phyloP scores from a whole-genome alignment of 2,888 invertebrate species.

The Dynastes tityus region DNA sequence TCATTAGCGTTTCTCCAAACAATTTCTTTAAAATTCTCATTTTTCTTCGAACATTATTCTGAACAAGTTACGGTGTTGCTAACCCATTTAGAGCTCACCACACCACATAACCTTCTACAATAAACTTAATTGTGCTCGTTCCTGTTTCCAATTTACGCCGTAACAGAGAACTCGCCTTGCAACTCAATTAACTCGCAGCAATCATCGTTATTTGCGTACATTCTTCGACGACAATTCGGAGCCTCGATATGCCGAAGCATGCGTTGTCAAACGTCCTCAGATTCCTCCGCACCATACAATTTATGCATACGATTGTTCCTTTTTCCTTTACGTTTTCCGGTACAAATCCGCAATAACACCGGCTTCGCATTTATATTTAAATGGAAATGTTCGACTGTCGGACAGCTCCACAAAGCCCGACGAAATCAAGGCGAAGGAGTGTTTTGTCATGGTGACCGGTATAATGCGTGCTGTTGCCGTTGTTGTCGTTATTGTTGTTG shows the following conservation, averaged over 20 bases:
- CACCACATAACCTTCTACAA: not conserved
- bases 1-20: not conserved
- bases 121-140: constrained; percentile 28
- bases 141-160: constrained; percentile 42
- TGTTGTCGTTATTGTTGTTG: not conserved
- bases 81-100: too few species aligned
- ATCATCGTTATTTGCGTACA: constrained; percentile 31
- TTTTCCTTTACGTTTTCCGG: constrained; percentile 7
- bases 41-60: too few species aligned
- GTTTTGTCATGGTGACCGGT: constrained; percentile 15
- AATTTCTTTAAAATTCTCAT: too few species aligned
- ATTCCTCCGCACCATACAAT: not conserved
- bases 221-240: constrained; percentile 2
- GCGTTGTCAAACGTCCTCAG: not conserved
- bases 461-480: not conserved
- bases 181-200: constrained; percentile 42
- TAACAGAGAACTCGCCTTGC: constrained; percentile 1
- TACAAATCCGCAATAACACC: constrained; percentile 30
- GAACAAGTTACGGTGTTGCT: too few species aligned
- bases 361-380: constrained; percentile 14
- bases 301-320: not conserved
- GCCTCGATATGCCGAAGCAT: not conserved
- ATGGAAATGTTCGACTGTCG: constrained; percentile 20
- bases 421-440: constrained; percentile 10
- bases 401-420: constrained; percentile 22